Conservation (phyloP, 2,888 invertebrate species). For the Macroteleia sp. region DNA sequence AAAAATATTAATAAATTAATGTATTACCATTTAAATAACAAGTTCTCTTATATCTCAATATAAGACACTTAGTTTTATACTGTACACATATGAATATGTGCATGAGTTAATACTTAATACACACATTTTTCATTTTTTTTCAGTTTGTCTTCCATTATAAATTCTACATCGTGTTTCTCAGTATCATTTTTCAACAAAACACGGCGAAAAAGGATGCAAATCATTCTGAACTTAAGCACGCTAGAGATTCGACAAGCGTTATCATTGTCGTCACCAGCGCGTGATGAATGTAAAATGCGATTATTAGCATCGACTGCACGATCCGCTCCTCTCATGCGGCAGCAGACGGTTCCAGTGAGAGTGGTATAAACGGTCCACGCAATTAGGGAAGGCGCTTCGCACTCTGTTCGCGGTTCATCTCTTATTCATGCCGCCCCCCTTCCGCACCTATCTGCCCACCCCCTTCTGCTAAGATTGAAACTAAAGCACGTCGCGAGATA, state of each 20-base stretch:
- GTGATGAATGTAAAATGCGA: slow-evolving; percentile 74
- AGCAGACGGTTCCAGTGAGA: slow-evolving; percentile 67
- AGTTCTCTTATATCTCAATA: too few species aligned
- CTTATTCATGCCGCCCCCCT: slow-evolving; percentile 78
- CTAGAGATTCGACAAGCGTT: slow-evolving; percentile 51
- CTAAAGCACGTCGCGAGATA: slow-evolving; percentile 72
- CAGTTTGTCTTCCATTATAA: too few species aligned
- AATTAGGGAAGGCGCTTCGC: slow-evolving; percentile 82
- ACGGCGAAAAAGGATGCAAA: slow-evolving; percentile 8
- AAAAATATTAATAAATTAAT: too few species aligned
- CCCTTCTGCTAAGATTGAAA: slow-evolving; percentile 77
- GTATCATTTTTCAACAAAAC: background rate
- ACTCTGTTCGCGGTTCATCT: slow-evolving; percentile 78
- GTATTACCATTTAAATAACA: too few species aligned
- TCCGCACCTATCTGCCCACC: slow-evolving; percentile 31
- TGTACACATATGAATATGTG: too few species aligned
- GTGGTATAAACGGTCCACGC: slow-evolving; percentile 80
- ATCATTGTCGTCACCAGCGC: slow-evolving; percentile 55
- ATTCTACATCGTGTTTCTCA: too few species aligned
- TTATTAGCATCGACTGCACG: slow-evolving; percentile 69
- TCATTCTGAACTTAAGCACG: slow-evolving; percentile 22
- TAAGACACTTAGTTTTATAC: too few species aligned
- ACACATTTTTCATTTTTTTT: too few species aligned
- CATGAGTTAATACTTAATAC: too few species aligned
- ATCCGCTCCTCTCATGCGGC: slow-evolving; percentile 61